Conservation (phyloP, 2,113 vertebrate genomes). For the Boulengeromyrus knoepffleri region DNA sequence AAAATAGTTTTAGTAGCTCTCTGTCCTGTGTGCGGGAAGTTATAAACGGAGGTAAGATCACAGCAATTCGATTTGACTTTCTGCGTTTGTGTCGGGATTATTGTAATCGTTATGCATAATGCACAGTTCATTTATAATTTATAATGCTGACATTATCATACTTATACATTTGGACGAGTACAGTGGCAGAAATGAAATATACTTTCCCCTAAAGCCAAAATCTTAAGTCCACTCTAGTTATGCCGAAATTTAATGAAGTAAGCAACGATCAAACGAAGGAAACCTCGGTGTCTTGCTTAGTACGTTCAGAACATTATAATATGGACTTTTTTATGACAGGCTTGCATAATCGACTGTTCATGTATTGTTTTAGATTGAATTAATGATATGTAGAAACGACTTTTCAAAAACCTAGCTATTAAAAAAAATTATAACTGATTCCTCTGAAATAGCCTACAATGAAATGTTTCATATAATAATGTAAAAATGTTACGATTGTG, state of each 20-base stretch:
- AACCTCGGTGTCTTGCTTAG: neutral
- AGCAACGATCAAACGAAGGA: neutral
- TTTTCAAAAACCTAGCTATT: neutral
- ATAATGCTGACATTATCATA: neutral
- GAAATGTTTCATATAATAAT: neutral
- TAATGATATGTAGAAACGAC: neutral
- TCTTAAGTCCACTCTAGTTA: neutral
- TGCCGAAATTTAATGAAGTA: neutral
- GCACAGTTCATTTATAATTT: neutral
- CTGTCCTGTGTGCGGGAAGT: neutral
- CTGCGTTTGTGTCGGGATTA: neutral
- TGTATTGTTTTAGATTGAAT: neutral
- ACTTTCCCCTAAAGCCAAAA: neutral
- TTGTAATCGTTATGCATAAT: neutral
- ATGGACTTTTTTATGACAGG: neutral
- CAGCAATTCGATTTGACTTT: neutral
- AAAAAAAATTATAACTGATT: neutral
- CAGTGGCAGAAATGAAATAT: neutral
- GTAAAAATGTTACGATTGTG: neutral
- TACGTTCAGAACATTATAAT: neutral
- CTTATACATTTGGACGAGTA: neutral
- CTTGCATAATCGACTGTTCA: neutral
- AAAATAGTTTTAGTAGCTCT: neutral
- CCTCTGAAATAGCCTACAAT: neutral
- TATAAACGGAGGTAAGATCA: slow-evolving; percentile 1